A percentile compares a stretch with the other conserved stretches of the same genome.
These are phyloP conservation scores for Agonopterix subpropinquella DNA, from an alignment of 2,888 invertebrate species.

Conservation along the genomic window DNA sequence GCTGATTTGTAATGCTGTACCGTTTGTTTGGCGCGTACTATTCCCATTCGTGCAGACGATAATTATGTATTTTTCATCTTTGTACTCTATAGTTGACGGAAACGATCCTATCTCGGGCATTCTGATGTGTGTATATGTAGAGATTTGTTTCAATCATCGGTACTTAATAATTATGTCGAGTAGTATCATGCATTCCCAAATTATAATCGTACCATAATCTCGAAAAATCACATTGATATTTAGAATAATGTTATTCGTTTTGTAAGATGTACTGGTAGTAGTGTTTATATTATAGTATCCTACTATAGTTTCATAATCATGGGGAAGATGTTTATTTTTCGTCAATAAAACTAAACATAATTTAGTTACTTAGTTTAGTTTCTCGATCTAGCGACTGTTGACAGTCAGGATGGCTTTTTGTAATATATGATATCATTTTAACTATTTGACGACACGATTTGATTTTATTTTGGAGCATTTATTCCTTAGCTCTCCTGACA, in stretches of 20 bases:
- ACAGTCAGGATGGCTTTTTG: slow-evolving; percentile 53
- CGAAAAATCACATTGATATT: slow-evolving; percentile 62
- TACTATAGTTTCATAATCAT: slow-evolving; percentile 58
- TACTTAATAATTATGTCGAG: slow-evolving; percentile 69
- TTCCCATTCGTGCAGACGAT: slow-evolving; percentile 24
- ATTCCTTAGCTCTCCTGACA: slow-evolving; percentile 62
- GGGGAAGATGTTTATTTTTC: slow-evolving; percentile 45
- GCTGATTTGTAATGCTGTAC: slow-evolving; percentile 18
- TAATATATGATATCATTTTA: slow-evolving; percentile 41
- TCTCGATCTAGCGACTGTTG: slow-evolving; percentile 46
- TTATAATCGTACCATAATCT: slow-evolving; percentile 66
- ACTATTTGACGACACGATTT: slow-evolving; percentile 57
- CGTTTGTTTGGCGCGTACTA: slow-evolving; percentile 16
- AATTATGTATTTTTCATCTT: slow-evolving; percentile 46
- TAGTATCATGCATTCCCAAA: slow-evolving; percentile 72
- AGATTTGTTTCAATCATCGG: slow-evolving; percentile 60
- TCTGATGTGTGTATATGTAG: slow-evolving; percentile 51
- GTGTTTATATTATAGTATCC: slow-evolving; percentile 47
- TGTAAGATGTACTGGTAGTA: slow-evolving; percentile 64
- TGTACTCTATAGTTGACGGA: slow-evolving; percentile 44
- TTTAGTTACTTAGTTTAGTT: slow-evolving; percentile 43
- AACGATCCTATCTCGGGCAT: slow-evolving; percentile 40
- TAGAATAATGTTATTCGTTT: slow-evolving; percentile 69
- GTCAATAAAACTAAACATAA: slow-evolving; percentile 26
- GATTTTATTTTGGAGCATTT: slow-evolving; percentile 59